A percentile compares a stretch with the other conserved stretches of the same genome.
These are phyloP conservation scores for Nycteola revayana DNA, from an alignment of 2,888 invertebrate genomes.

Conservation along the genomic window DNA sequence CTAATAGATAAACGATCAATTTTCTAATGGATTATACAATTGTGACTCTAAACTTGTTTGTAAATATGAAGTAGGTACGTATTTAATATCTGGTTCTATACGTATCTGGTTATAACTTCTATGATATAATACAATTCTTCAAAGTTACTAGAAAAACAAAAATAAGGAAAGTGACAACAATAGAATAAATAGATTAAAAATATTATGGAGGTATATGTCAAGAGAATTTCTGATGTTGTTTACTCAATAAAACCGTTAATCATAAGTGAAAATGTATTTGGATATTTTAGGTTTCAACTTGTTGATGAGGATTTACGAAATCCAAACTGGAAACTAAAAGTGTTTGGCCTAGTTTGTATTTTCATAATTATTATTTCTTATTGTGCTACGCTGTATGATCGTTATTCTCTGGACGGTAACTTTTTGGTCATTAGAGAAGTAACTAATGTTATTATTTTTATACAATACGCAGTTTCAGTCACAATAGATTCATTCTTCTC, in stretches of 20 bases:
- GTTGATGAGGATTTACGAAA: slow-evolving; percentile 30
- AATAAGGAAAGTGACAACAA: too few relatives aligned
- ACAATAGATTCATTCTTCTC: slow-evolving; percentile 38
- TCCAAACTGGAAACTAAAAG: slow-evolving; percentile 38
- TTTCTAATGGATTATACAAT: too few relatives aligned
- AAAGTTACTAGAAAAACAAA: too few relatives aligned
- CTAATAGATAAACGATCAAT: too few relatives aligned
- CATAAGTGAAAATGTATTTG: slow-evolving; percentile 40
- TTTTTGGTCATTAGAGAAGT: not conserved
- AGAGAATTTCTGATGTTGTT: too few relatives aligned
- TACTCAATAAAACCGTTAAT: slow-evolving; percentile 36
- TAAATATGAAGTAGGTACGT: too few relatives aligned
- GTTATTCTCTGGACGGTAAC: not conserved
- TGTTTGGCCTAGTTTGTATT: slow-evolving; percentile 26
- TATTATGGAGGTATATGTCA: too few relatives aligned
- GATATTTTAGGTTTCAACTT: slow-evolving; percentile 45
- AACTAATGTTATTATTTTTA: slow-evolving; percentile 9
- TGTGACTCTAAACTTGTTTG: too few relatives aligned
- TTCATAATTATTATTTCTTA: slow-evolving; percentile 20
- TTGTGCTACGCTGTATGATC: not conserved
- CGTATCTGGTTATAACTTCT: too few relatives aligned
- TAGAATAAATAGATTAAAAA: too few relatives aligned
- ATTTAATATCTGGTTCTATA: too few relatives aligned
- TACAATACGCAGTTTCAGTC: slow-evolving; percentile 40
- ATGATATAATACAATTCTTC: too few relatives aligned